A percentile compares a stretch with the other conserved stretches of the same genome.
These are phyloP conservation scores for Dermolepida albohirtum DNA, from an alignment of 2,888 invertebrate species.

Conservation along the genomic window DNA sequence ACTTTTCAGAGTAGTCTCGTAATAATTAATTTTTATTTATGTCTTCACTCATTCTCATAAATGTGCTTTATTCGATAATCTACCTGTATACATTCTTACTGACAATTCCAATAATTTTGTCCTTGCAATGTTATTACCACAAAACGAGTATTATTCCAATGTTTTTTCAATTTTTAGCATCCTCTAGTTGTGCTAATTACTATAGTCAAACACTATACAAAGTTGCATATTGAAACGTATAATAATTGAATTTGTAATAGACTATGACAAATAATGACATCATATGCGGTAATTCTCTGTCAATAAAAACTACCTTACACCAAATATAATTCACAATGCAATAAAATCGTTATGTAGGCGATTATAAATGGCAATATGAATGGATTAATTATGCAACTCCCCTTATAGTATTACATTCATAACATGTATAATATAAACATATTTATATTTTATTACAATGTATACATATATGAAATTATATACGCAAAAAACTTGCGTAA, in stretches of 20 bases:
- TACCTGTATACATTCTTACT: not conserved
- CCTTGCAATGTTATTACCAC: not conserved
- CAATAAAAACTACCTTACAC: not conserved
- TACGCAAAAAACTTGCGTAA: no score
- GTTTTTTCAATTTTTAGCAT: slow-evolving; percentile 5
- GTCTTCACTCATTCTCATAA: not conserved
- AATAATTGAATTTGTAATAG: slow-evolving; percentile 1
- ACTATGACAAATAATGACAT: slow-evolving; percentile 6
- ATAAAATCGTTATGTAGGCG: not conserved
- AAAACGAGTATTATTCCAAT: not conserved
- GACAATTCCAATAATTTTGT: not conserved
- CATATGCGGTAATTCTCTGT: not conserved
- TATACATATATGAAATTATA: no score
- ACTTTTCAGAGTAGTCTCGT: no score
- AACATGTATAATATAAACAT: not conserved
- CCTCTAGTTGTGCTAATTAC: slow-evolving; percentile 17
- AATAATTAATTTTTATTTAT: no score
- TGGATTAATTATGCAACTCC: not conserved
- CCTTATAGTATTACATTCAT: not conserved
- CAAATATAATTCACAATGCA: slow-evolving; percentile 11
- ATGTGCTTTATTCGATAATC: not conserved
- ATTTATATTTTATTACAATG: no score
- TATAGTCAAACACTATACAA: not conserved
- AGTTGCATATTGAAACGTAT: slow-evolving; percentile 1
- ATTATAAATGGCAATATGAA: not conserved